These are phyloP conservation scores for Chrysolina oricalcia DNA, from an alignment of 2,888 invertebrate genomes.

Conservation along the genomic window DNA sequence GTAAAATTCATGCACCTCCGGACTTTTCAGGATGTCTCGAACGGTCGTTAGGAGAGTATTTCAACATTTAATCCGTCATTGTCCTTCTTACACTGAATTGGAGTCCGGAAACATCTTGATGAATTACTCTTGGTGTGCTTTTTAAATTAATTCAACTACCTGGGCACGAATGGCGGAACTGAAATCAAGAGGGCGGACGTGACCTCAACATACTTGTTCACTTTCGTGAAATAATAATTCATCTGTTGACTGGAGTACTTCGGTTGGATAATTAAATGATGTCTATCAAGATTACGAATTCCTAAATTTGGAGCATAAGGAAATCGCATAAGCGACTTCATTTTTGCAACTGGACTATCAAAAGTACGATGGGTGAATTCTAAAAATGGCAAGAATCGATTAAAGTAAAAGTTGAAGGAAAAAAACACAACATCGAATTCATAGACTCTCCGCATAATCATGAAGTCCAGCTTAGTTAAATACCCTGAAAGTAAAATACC, in stretches of 20 bases:
- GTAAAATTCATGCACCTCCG: slow-evolving; percentile 1
- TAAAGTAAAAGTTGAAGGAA: too few species aligned
- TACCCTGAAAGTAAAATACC: too few species aligned
- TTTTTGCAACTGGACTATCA: too few species aligned
- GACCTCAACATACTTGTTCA: slow-evolving; percentile 11
- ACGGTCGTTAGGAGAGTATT: slow-evolving; percentile 2
- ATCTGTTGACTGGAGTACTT: background rate
- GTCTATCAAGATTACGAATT: too few species aligned
- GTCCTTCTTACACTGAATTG: slow-evolving; percentile 8
- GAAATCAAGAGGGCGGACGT: background rate
- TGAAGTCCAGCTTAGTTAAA: too few species aligned
- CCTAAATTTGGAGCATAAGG: too few species aligned
- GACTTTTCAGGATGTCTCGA: slow-evolving; percentile 1
- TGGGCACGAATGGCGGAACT: background rate
- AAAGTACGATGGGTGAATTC: too few species aligned
- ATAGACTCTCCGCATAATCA: too few species aligned
- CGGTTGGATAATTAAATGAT: too few species aligned
- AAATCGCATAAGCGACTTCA: too few species aligned
- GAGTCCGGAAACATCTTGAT: slow-evolving; percentile 23
- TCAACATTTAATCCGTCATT: slow-evolving; percentile 21
- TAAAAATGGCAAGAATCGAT: too few species aligned
- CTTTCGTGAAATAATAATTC: background rate
- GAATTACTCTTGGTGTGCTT: slow-evolving; percentile 5
- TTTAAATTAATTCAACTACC: slow-evolving; percentile 6
- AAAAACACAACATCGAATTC: too few species aligned